These are phyloP conservation scores for Pitangus sulphuratus DNA, from an alignment of 2,797 vertebrate genomes.

Conservation along the genomic window DNA sequence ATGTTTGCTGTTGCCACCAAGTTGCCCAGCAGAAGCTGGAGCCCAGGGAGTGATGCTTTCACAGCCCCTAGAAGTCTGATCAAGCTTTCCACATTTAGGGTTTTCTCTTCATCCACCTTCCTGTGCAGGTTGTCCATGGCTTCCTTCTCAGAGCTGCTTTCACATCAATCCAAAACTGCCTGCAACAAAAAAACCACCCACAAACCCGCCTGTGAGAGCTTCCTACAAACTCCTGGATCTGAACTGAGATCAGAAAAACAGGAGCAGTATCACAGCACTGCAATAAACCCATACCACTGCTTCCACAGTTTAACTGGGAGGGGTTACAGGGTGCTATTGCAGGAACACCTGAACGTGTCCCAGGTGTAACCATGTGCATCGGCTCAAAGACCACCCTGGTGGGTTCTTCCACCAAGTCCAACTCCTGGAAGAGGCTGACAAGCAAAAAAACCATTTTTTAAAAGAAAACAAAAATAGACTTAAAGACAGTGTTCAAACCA, in stretches of 20 bases:
- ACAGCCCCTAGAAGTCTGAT: slow-evolving; percentile 77
- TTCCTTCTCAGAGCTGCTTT: slow-evolving; percentile 69
- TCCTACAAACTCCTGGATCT: background rate
- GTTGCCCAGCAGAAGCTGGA: slow-evolving; percentile 74
- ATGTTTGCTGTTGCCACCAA: slow-evolving; percentile 13
- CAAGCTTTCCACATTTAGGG: slow-evolving; percentile 74
- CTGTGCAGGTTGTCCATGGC: slow-evolving; percentile 74
- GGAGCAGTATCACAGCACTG: background rate
- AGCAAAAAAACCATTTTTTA: background rate
- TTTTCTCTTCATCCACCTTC: slow-evolving; percentile 75
- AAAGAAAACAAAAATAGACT: background rate
- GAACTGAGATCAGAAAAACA: background rate
- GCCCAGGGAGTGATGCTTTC: slow-evolving; percentile 63
- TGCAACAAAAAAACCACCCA: slow-evolving; percentile 56
- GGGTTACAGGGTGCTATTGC: background rate
- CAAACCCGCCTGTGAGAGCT: background rate
- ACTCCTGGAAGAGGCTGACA: background rate
- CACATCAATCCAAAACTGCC: slow-evolving; percentile 83
- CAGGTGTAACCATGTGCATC: background rate
- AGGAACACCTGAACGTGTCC: background rate
- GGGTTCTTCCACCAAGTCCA: background rate
- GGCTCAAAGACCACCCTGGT: background rate
- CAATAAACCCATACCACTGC: background rate
- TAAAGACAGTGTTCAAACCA: background rate
- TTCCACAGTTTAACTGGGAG: background rate